These are phyloP conservation scores for Agrochola lota DNA, from an alignment of 2,888 invertebrate species.

Conservation along the genomic window DNA sequence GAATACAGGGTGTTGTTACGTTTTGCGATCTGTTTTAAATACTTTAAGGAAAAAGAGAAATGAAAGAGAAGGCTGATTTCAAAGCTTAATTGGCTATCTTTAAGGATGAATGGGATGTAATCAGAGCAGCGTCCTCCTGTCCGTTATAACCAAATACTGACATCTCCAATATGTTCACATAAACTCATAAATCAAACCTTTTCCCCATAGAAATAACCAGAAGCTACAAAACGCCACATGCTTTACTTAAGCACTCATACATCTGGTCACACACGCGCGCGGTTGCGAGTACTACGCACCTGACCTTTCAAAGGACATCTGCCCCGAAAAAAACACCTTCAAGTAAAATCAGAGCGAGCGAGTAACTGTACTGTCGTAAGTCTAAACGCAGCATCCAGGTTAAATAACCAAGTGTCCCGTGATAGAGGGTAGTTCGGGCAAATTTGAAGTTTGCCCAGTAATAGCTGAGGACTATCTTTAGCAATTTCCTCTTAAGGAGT, in stretches of 20 bases:
- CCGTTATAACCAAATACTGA: background rate
- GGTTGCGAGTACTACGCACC: constrained; percentile 7
- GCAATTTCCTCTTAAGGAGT: constrained; percentile 71
- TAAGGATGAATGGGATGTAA: background rate
- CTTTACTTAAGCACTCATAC: constrained; percentile 7
- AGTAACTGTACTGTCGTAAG: constrained; percentile 45
- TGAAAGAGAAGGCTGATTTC: background rate
- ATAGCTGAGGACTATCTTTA: constrained; percentile 72
- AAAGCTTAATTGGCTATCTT: background rate
- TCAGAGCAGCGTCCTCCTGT: background rate
- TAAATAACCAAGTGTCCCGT: constrained; percentile 74
- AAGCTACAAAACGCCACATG: constrained; percentile 7
- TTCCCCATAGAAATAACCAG: constrained; percentile 5
- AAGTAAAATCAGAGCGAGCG: constrained; percentile 12
- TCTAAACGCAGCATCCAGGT: constrained; percentile 74
- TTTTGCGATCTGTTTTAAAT: no score
- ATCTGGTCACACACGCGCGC: constrained; percentile 25
- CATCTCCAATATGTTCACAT: background rate
- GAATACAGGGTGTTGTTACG: background rate
- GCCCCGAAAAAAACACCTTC: background rate
- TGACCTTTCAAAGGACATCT: constrained; percentile 13
- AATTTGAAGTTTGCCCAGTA: constrained; percentile 76
- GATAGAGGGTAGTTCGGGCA: constrained; percentile 73
- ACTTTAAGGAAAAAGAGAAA: background rate
- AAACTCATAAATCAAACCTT: constrained; percentile 9